A percentile compares a stretch with the other conserved stretches of the same genome.
These are phyloP conservation scores for Oenanthe oenanthe DNA, from an alignment of 2,113 vertebrate species.

Conservation along the genomic window DNA sequence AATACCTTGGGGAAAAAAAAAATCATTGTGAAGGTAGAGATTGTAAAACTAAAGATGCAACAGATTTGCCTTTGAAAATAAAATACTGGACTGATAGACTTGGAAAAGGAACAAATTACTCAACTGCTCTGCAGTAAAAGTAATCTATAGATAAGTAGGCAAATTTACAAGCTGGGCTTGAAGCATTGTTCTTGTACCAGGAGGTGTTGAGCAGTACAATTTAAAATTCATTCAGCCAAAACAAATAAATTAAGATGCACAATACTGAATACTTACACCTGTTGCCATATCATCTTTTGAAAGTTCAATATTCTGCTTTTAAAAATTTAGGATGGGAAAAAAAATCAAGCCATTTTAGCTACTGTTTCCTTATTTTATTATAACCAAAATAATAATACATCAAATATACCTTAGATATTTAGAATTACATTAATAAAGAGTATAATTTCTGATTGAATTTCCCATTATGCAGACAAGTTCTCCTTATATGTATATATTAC, in stretches of 20 bases:
- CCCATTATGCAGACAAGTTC: neutral
- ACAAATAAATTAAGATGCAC: conserved; percentile 44
- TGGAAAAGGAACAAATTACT: conserved; percentile 51
- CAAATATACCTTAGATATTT: neutral
- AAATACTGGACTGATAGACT: conserved; percentile 30
- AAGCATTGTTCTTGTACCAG: conserved; percentile 32
- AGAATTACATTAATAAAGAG: neutral
- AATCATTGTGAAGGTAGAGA: neutral
- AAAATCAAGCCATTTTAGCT: neutral
- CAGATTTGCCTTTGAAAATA: neutral
- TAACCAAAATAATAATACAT: neutral
- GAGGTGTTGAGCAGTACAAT: conserved; percentile 36
- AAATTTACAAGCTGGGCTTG: conserved; percentile 29
- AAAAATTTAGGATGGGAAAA: neutral
- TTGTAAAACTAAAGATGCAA: neutral
- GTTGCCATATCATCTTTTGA: conserved; percentile 9
- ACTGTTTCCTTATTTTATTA: conserved; percentile 7
- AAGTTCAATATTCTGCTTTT: neutral
- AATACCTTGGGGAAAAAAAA: neutral
- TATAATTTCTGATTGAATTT: neutral
- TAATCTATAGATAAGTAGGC: conserved; percentile 43
- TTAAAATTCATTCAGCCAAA: conserved; percentile 58
- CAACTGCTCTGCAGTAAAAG: conserved; percentile 35
- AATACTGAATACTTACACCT: conserved; percentile 57
- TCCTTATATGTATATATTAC: neutral